Evolutionary conservation across 1,140 invertebrate genomes (phyloP), one percentile per base, ranked within the genome.

Genomic region (Scaptomyza graminum): DNA sequence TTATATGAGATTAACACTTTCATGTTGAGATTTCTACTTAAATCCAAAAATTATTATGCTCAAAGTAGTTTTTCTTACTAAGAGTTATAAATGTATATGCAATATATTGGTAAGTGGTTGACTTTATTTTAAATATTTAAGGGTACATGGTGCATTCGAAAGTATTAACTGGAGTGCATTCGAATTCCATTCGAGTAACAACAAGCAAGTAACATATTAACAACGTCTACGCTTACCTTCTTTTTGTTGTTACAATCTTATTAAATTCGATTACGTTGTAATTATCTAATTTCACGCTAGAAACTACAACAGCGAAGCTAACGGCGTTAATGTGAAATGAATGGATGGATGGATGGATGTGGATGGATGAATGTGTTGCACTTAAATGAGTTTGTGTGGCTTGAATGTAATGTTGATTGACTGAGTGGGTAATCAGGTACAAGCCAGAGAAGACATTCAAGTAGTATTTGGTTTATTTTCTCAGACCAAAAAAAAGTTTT

Each of bases 191-290:
- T 22, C 2, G 18, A 22, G 18, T 22, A 22, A 22, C 18, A 22
- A 22, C 18, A 22, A 22, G 18, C 18, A 22, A 22, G 18, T 22
- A 22, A 22, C 2, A 22, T 22, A 22, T 22, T 2, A 22, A 22
- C 18, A 22, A 3, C 4, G 2, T 22, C 1, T 71, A 71, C 68
- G 68, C 68, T 71, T 71, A 71, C 68, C 68, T 71, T 22, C 4
- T 18, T 22, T 22, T 22, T 22, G 18, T 18, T 22, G 2, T 22
- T 22, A 3, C 18, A 22, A 22, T 22, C 18, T 22, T 71, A 5
- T 31, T 31, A 31, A 5, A 28, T 37, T 12, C 2, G 15, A 57
- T 52, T 16, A 16, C 37, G 0, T 31, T 5, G 28, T 31, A 7
- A 31, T 31, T 31, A 31, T 5, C 28, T 31, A 22, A 2, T 22